Evolutionary conservation across 2,797 vertebrate species (phyloP), one percentile per base, ranked within the genome.

Genomic region (Phyllotis vaccarum): DNA sequence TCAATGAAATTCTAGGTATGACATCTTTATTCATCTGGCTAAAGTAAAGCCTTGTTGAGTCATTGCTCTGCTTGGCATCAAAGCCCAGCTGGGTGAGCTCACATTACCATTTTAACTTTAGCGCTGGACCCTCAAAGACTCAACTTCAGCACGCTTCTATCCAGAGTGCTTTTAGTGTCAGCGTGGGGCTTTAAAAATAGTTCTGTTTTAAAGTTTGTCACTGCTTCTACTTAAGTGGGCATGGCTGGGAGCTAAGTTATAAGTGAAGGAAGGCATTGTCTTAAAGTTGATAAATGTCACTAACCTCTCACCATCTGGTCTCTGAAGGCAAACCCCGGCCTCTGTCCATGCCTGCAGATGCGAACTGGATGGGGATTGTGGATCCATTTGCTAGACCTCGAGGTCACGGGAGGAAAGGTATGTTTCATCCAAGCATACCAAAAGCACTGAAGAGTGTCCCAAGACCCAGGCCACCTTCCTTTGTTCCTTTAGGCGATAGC

Each of bases 281-380:
- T 29, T 22, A 74, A 49, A 79, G 79, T 29, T 74, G 76, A 31
- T 49, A 62, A 19, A 29, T 0, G 34, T 87, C 43, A 10, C 60
- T 62, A 49, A 17, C 93, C 1, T 68, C 72, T 2, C 95, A 83
- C 22, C 56, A 75, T 85, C 0, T 96, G 0, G 31, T 98, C 19
- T 76, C 93, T 93, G 40, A 97, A 99, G 99, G 99, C 96, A 99
- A 99, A 98, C 99, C 99, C 72, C 99, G 99, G 52, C 99, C 99
- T 2, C 96, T 99, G 96, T 99, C 99, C 95, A 99, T 99, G 99
- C 99, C 99, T 9, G 99, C 98, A 10, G 99, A 99, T 81, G 98
- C 98, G 37, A 98, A 98, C 54, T 99, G 99, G 97, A 98, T 99
- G 94, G 99, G 97, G 43, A 98, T 97, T 56, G 98, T 98, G 13